Percentiles rank a stretch among this genome's conserved stretches.
Evolutionary conservation across 2,888 invertebrate species (phyloP).

Genomic region (Muschampia plurimacula): DNA sequence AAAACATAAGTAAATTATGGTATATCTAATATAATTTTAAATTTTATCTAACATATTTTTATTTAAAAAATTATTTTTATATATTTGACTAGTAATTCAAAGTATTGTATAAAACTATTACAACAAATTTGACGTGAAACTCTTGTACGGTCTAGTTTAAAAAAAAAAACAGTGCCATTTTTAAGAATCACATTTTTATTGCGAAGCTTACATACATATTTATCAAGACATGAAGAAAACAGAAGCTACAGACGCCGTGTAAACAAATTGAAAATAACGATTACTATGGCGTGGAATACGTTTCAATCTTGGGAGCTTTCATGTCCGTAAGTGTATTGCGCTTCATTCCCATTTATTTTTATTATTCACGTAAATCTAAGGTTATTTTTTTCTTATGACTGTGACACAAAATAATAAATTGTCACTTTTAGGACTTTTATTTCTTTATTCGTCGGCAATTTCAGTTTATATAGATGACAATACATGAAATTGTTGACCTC

Average conservation of each 20-base stretch:
- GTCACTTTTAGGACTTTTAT: not conserved
- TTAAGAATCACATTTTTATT: slow-evolving; percentile 9
- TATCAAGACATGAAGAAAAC: slow-evolving; percentile 8
- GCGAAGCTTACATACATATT: not conserved
- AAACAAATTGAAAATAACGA: slow-evolving; percentile 29
- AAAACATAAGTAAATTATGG: too few species aligned
- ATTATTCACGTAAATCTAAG: slow-evolving; percentile 26
- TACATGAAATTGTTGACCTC: too few species aligned
- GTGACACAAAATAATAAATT: not conserved
- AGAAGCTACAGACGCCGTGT: slow-evolving; percentile 21
- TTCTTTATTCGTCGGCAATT: not conserved
- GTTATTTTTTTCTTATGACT: slow-evolving; percentile 11
- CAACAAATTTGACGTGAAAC: not conserved
- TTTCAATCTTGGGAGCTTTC: slow-evolving; percentile 31
- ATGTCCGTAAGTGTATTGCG: slow-evolving; percentile 30
- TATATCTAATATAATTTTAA: too few species aligned
- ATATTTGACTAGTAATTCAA: too few species aligned
- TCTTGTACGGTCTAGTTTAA: not conserved
- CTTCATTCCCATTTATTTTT: slow-evolving; percentile 27
- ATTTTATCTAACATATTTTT: too few species aligned
- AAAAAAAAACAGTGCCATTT: not conserved
- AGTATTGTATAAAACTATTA: too few species aligned
- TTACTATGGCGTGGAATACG: slow-evolving; percentile 29
- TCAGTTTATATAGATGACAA: too few species aligned
- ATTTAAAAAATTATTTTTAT: too few species aligned